phyloP scores from a whole-genome alignment of 2,888 invertebrate genomes.

The Rhimphoctona megacephalus region DNA sequence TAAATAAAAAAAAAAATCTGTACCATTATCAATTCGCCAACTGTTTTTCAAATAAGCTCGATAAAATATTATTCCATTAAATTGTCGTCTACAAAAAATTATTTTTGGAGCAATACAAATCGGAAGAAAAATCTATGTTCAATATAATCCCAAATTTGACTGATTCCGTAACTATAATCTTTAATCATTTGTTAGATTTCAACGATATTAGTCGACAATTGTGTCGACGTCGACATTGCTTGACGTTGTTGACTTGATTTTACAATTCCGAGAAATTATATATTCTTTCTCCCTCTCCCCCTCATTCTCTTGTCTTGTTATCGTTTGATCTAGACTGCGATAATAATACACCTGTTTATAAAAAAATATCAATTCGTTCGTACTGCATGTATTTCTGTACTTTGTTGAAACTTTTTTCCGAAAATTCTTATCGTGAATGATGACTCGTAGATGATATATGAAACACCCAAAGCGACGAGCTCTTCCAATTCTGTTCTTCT shows the following conservation, averaged over 20 bases:
- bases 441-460: background rate
- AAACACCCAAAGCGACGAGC: background rate
- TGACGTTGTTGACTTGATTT: background rate
- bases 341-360: no score
- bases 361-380: no score
- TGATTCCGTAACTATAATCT: background rate
- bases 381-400: background rate
- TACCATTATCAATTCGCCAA: background rate
- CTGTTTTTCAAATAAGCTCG: background rate
- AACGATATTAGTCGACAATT: background rate
- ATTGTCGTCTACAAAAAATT: background rate
- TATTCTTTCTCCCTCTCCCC: background rate
- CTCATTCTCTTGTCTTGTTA: background rate
- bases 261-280: background rate
- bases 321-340: constrained; percentile 9
- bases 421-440: background rate
- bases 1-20: no score
- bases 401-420: background rate
- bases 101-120: background rate
- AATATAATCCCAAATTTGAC: background rate
- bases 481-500: background rate
- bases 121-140: background rate
- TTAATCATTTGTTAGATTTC: background rate
- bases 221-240: background rate
- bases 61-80: background rate